Base-by-base conservation (phyloP, 1,140 invertebrate genomes). In the Copidosoma floridanum region DNA sequence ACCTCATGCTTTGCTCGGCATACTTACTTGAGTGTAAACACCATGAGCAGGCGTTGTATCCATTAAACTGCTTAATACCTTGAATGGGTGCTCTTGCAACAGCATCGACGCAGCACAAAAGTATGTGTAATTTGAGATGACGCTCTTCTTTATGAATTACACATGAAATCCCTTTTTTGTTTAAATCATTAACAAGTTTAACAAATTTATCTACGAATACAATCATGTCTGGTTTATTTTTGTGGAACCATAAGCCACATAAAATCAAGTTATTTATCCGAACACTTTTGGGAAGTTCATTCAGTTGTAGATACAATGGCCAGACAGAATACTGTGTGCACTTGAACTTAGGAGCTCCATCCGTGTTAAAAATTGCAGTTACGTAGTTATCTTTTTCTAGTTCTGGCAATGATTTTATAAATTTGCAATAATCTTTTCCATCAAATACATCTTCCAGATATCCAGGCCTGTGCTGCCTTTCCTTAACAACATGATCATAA, bases 171-270 rank as follows among this genome's bases (percentile, higher is more conserved):
- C n/a, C n/a, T n/a, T n/a, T n/a, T n/a, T n/a, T n/a, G n/a, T n/a
- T n/a, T n/a, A n/a, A n/a, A n/a, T 21, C 47, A 23, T 60, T 60
- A 21, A 60, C 44, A 8, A 40, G 11, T 1, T 60, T 40, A 2
- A 52, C 57, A 52, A 60, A 60, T 6, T 37, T 12, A 16, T 52
- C 26, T 24, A 60, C 12, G 21, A 52, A 52, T 18, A 52, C 18
- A 29, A 23, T 52, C 48, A 52, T 60, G 16, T 59, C 29, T 5
- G 57, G 46, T 21, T 59, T 59, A 3, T 40, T 43, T 29, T 51
- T 51, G 3, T 47, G 21, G 24, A 59, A 59, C 57, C 57, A 59
- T 27, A 59, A 21, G 29, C 57, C 57, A 41, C n/a, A 43, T 2
- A 18, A 12, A 8, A 59, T 20, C 12, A 41, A 14, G 5, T 51